Conservation (phyloP, 2,888 invertebrate genomes). For the Philopedon plagiatum region DNA sequence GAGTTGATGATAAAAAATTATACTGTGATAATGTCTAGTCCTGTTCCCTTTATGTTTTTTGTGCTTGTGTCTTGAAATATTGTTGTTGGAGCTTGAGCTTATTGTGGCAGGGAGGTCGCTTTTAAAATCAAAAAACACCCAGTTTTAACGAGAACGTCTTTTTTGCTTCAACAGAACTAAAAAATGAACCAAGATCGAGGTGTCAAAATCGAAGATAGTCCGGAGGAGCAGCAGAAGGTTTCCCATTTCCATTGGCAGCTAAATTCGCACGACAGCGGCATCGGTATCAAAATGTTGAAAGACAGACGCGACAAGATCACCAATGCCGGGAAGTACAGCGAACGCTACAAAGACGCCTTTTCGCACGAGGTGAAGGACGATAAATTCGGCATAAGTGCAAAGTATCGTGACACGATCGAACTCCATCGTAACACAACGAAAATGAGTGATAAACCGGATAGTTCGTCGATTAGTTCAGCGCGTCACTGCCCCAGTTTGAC, state of each 20-base stretch:
- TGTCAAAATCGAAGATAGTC: conserved; percentile 4
- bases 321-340: conserved; percentile 65
- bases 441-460: conserved; percentile 51
- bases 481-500: conserved; percentile 47
- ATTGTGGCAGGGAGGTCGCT: conserved; percentile 27
- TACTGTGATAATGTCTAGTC: conserved; percentile 40
- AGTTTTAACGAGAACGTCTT: conserved; percentile 26
- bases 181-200: conserved; percentile 55
- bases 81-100: conserved; percentile 34
- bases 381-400: conserved; percentile 57
- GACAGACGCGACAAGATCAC: conserved; percentile 63
- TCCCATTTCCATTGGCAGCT: conserved; percentile 40
- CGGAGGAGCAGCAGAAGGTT: neutral
- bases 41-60: conserved; percentile 20
- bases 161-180: conserved; percentile 58
- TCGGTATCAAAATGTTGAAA: conserved; percentile 62
- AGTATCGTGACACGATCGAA: conserved; percentile 57
- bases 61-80: conserved; percentile 20
- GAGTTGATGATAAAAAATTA: conserved; percentile 23
- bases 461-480: conserved; percentile 24
- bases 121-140: neutral
- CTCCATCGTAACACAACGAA: conserved; percentile 56
- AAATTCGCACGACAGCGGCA: conserved; percentile 58
- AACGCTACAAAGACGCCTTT: conserved; percentile 65
- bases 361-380: conserved; percentile 57